These are phyloP conservation scores for Ditula angustiorana DNA, from an alignment of 2,888 invertebrate genomes.

Conservation along the genomic window DNA sequence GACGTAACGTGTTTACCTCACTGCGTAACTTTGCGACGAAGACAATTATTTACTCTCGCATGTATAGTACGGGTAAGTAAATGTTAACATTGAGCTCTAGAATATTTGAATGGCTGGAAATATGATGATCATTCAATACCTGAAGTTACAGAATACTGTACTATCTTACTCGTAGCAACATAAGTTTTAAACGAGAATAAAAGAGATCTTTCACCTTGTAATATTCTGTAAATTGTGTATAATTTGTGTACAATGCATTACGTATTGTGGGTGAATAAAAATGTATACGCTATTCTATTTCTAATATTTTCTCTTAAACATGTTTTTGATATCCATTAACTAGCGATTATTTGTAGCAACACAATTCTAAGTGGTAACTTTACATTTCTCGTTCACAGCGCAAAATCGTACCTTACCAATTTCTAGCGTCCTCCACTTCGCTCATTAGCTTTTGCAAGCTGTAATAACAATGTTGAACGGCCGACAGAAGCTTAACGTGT, in stretches of 20 bases:
- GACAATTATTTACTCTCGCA: slow-evolving; percentile 19
- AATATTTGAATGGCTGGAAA: not conserved
- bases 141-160: too few species aligned
- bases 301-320: too few species aligned
- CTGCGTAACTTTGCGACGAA: slow-evolving; percentile 23
- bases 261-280: too few species aligned
- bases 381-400: not conserved
- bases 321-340: too few species aligned
- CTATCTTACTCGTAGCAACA: too few species aligned
- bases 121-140: not conserved
- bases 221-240: too few species aligned
- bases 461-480: slow-evolving; percentile 12
- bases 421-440: slow-evolving; percentile 5
- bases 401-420: slow-evolving; percentile 15
- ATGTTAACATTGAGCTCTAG: not conserved
- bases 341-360: not conserved
- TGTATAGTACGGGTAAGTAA: slow-evolving; percentile 11
- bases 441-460: slow-evolving; percentile 2
- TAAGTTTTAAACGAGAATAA: too few species aligned
- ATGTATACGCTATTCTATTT: too few species aligned
- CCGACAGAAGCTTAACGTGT: not conserved
- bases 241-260: too few species aligned
- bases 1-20: slow-evolving; percentile 29
- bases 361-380: not conserved
- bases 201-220: too few species aligned